Evolutionary conservation across 2,113 vertebrate species (phyloP), one percentile per base, ranked within the genome.

Genomic region (Suncus etruscus): DNA sequence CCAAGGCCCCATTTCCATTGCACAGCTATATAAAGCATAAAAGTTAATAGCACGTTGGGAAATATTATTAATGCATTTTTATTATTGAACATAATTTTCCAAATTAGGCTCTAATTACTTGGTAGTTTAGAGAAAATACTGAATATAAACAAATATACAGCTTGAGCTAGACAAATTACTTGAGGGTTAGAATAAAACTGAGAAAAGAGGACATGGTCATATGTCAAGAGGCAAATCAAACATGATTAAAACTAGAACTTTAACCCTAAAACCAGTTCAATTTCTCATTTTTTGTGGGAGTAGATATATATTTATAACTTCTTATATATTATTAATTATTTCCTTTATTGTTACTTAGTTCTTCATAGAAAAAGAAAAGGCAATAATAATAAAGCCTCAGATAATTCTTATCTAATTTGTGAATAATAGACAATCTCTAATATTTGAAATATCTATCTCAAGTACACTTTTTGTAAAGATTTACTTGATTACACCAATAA

Each of bases 21-120:
- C 54, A 24, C 2, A 31, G 47, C 74, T 87, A 32, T 80, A 93
- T 89, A 91, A 94, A 82, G 15, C 91, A 95, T 95, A 87, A 95
- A 95, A 95, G 78, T 95, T 95, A 95, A 97, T 70, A 91, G 87
- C 31, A 72, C 87, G 84, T 70, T 86, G 32, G 61, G 89, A 85
- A 90, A 94, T 90, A 92, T 45, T 81, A 96, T 95, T 96, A 92
- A 89, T 94, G 51, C 29, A 76, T 68, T 94, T 96, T 96, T 96
- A 93, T 93, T 87, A 89, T 74, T 94, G 75, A 61, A 91, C 31
- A 87, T 95, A 82, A 97, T 86, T 95, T 97, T 89, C 70, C 87
- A 95, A 95, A 92, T 95, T 95, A 96, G 95, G 89, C 50, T 94
- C 83, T 89, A 96, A 91, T 92, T 95, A 95, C 32, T 86, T 83